These are phyloP conservation scores for Acromyrmex charruanus DNA, from an alignment of 1,140 invertebrate genomes.

Conservation along the genomic window DNA sequence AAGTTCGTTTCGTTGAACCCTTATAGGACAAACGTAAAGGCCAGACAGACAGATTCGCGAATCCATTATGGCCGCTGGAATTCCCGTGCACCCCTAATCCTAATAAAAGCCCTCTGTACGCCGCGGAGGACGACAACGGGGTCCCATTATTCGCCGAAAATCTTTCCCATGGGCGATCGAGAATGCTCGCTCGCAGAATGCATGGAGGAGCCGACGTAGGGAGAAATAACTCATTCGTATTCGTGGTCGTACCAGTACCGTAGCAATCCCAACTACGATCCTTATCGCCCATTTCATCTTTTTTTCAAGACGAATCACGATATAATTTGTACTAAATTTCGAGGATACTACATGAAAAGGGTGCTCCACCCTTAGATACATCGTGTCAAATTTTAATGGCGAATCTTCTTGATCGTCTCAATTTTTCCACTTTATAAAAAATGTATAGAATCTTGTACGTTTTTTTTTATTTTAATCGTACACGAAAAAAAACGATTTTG, in stretches of 20 bases:
- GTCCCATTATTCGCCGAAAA: constrained; percentile 73
- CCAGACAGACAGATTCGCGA: constrained; percentile 72
- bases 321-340: constrained; percentile 49
- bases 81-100: constrained; percentile 71
- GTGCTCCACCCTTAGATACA: background rate
- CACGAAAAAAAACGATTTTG: no score
- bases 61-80: constrained; percentile 70
- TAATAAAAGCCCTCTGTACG: constrained; percentile 71
- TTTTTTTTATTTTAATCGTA: background rate
- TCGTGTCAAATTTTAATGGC: constrained; percentile 31
- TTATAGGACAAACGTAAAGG: constrained; percentile 56
- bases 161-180: constrained; percentile 77
- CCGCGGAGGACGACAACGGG: constrained; percentile 61
- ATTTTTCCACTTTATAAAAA: background rate
- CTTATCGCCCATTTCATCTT: constrained; percentile 32
- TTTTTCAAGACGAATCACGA: constrained; percentile 57
- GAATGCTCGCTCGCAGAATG: constrained; percentile 62
- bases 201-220: constrained; percentile 52
- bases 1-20: constrained; percentile 69
- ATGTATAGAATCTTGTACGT: background rate
- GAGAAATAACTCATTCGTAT: constrained; percentile 72
- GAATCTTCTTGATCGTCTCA: background rate
- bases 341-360: background rate
- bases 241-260: constrained; percentile 69
- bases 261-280: constrained; percentile 54